phyloP scores from a whole-genome alignment of 92 coral and sea anemone species.

The Phymanthus crucifer region DNA sequence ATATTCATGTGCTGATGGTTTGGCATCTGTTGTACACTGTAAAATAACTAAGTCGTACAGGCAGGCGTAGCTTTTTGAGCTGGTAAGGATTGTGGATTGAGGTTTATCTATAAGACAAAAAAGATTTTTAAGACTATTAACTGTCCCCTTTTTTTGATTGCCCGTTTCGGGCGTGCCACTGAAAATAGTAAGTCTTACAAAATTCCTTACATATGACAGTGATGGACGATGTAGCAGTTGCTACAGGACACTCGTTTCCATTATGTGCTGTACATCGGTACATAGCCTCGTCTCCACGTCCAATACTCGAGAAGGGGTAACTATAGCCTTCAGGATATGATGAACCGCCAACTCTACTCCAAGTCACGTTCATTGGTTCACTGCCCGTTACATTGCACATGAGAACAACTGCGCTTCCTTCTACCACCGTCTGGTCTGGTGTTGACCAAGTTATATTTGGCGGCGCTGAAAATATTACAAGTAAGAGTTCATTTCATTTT shows the following conservation, averaged over 20 bases:
- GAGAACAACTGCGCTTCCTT: conserved; percentile 18
- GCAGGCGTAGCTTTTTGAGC: not conserved
- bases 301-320: not conserved
- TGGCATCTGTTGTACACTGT: conserved; percentile 47
- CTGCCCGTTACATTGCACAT: conserved; percentile 35
- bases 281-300: conserved; percentile 7
- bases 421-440: not conserved
- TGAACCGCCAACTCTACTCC: conserved; percentile 20
- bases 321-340: not conserved
- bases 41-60: conserved; percentile 21
- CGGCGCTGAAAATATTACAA: no score
- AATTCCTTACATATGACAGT: not conserved
- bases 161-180: not conserved
- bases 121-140: not conserved
- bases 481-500: no score
- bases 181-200: no score
- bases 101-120: conserved; percentile 19
- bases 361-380: conserved; percentile 23
- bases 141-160: no score
- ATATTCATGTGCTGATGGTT: conserved; percentile 42
- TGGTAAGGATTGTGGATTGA: conserved; percentile 12
- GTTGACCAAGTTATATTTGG: no score
- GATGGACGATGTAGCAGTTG: not conserved
- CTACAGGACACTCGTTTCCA: conserved; percentile 20
- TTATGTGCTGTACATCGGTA: conserved; percentile 29